These are phyloP conservation scores for Sisyra nigra DNA, from an alignment of 2,888 invertebrate species.

Conservation along the genomic window DNA sequence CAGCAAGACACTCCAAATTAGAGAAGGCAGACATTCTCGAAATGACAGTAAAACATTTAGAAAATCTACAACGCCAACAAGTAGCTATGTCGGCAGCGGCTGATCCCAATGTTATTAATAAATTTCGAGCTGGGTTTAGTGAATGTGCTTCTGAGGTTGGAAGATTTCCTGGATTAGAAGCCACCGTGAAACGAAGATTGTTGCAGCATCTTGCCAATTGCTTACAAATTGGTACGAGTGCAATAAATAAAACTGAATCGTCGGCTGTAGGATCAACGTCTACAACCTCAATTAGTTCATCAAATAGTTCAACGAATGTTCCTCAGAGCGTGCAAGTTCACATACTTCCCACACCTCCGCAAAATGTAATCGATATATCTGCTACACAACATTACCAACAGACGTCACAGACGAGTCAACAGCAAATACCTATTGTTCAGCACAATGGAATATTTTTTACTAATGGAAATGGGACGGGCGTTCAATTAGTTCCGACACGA, in stretches of 20 bases:
- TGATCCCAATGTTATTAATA: conserved; percentile 68
- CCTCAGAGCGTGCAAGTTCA: conserved; percentile 7
- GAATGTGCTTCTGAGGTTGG: conserved; percentile 78
- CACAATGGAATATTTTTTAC: conserved; percentile 7
- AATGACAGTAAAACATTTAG: conserved; percentile 85
- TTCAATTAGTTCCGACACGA: conserved; percentile 66
- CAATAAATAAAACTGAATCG: conserved; percentile 19
- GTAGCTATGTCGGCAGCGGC: conserved; percentile 65
- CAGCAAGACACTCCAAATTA: conserved; percentile 81
- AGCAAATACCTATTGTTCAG: not conserved
- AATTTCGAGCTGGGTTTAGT: conserved; percentile 75
- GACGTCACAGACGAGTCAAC: not conserved
- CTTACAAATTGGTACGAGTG: conserved; percentile 28
- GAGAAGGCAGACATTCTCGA: conserved; percentile 94
- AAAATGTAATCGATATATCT: too few relatives aligned
- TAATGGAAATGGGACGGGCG: conserved; percentile 21
- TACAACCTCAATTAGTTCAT: not conserved
- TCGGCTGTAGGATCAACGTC: not conserved
- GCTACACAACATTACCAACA: conserved; percentile 1
- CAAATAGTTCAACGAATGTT: conserved; percentile 9
- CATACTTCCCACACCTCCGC: conserved; percentile 6
- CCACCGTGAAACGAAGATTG: conserved; percentile 42
- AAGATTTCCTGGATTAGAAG: conserved; percentile 48
- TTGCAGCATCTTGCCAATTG: conserved; percentile 47
- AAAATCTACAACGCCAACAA: conserved; percentile 77